A percentile compares a stretch with the other conserved stretches of the same genome.
Evolutionary conservation across 2,797 vertebrate genomes (phyloP).

Genomic region (Acestrorhynchus altus): DNA sequence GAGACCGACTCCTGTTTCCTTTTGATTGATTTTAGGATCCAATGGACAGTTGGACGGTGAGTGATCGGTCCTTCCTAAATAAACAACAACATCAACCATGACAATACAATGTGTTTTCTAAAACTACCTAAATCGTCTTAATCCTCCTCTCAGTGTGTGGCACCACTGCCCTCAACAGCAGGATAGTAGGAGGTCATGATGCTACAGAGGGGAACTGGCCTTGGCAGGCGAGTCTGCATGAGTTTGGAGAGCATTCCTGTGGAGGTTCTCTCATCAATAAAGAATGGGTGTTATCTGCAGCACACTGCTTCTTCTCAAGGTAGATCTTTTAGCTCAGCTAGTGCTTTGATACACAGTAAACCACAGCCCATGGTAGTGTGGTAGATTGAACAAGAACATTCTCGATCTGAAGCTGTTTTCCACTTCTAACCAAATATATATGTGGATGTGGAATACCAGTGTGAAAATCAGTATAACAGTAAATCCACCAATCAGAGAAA

Average conservation of each 20-base stretch:
- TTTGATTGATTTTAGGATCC: not conserved
- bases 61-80: not conserved
- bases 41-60: not conserved
- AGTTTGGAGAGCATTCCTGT: conserved; percentile 48
- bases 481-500: no score
- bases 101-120: not conserved
- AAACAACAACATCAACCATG: no score
- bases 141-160: not conserved
- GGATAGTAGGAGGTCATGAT: conserved; percentile 33
- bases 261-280: conserved; percentile 70
- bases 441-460: no score
- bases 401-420: no score
- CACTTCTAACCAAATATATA: no score
- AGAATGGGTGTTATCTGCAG: conserved; percentile 70
- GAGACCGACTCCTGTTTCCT: not conserved
- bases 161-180: not conserved
- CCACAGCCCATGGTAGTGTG: no score
- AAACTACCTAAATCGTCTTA: not conserved
- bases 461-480: no score
- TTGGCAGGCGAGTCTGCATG: conserved; percentile 67
- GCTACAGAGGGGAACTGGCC: conserved; percentile 64
- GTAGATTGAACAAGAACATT: no score
- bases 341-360: not conserved
- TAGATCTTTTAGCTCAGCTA: not conserved
- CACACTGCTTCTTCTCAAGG: conserved; percentile 59